Evolutionary conservation across 2,797 vertebrate species (phyloP).

Genomic region (Sciaenops ocellatus): DNA sequence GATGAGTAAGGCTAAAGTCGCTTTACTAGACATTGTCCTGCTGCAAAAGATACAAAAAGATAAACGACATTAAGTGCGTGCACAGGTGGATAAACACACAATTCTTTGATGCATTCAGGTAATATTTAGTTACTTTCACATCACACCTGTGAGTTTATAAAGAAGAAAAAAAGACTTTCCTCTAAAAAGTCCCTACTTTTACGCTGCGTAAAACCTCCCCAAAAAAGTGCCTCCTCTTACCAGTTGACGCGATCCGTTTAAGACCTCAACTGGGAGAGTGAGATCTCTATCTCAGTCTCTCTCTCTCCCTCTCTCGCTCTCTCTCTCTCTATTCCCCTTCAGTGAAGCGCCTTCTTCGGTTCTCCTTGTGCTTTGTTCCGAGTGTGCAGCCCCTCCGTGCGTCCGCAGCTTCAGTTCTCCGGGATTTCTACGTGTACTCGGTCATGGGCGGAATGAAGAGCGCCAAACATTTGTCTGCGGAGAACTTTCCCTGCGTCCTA

Average conservation of each 20-base stretch:
- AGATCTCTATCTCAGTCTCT: constrained; percentile 80
- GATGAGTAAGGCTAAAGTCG: constrained; percentile 92
- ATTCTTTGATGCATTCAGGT: not conserved
- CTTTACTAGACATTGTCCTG: constrained; percentile 94
- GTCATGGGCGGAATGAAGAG: constrained; percentile 72
- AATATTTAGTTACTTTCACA: constrained; percentile 23
- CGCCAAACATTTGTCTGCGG: constrained; percentile 87
- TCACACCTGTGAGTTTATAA: constrained; percentile 20
- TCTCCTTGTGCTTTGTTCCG: constrained; percentile 75
- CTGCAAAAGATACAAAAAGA: constrained; percentile 77
- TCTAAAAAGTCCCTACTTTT: constrained; percentile 34
- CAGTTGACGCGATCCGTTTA: constrained; percentile 76
- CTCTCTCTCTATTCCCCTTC: constrained; percentile 36
- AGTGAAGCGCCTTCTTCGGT: constrained; percentile 75
- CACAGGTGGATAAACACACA: constrained; percentile 2
- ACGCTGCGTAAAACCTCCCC: constrained; percentile 62
- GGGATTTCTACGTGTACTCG: constrained; percentile 79
- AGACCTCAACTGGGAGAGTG: constrained; percentile 81
- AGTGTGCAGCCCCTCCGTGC: constrained; percentile 84
- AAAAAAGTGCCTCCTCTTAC: constrained; percentile 71
- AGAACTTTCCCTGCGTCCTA: constrained; percentile 86
- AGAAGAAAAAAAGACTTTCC: constrained; percentile 17
- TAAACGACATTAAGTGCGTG: not conserved
- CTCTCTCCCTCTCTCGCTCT: constrained; percentile 57
- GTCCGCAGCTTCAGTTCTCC: constrained; percentile 82